Conservation (phyloP, 1,140 invertebrate genomes). For the Conopomorpha cramerella region DNA sequence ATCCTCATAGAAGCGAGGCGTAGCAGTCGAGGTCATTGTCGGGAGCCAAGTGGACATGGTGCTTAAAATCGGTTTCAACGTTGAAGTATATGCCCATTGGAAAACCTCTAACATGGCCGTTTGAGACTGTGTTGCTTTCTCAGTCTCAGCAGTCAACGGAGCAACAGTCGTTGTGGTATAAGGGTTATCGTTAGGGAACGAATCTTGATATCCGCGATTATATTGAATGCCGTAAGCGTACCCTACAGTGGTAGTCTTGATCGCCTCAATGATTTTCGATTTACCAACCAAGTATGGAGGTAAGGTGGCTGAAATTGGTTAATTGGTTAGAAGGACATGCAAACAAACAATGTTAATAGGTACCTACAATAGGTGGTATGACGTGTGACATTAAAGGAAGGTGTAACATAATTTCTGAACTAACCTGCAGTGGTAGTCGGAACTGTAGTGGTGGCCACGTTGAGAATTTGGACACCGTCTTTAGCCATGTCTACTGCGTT, state of each 20-base stretch:
- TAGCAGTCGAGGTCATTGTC: constrained; percentile 25
- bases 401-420: too few relatives aligned
- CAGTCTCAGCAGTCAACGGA: constrained; percentile 36
- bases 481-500: too few relatives aligned
- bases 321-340: too few relatives aligned
- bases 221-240: constrained; percentile 32
- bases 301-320: constrained; percentile 55
- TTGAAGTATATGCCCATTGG: constrained; percentile 50
- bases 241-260: constrained; percentile 49
- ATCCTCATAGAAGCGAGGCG: too few relatives aligned
- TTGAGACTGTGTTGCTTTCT: constrained; percentile 44
- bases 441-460: constrained; percentile 52
- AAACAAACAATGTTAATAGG: too few relatives aligned
- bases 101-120: constrained; percentile 60
- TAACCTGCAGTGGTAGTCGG: constrained; percentile 48
- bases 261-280: constrained; percentile 43
- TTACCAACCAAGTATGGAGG: constrained; percentile 34
- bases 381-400: too few relatives aligned
- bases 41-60: constrained; percentile 34
- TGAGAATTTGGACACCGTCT: constrained; percentile 54
- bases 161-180: constrained; percentile 49
- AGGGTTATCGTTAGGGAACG: constrained; percentile 56
- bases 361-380: too few relatives aligned
- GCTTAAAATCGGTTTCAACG: constrained; percentile 47
- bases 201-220: constrained; percentile 33